Evolutionary conservation across 2,888 invertebrate species (phyloP), one percentile per base, ranked within the genome.

Genomic region (Camponotus fellah): DNA sequence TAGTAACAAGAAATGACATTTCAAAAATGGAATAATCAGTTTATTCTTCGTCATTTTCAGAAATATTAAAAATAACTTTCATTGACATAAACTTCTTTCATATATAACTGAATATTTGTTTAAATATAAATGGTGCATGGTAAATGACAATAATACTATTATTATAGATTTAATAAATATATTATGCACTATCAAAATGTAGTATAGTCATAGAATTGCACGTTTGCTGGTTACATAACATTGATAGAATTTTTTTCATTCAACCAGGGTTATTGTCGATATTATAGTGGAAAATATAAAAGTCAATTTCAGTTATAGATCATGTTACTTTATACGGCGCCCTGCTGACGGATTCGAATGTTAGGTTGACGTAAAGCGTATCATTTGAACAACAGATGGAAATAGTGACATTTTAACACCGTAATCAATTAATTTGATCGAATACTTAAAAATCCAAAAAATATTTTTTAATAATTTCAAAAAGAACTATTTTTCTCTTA

Each of bases 281-380:
- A 34, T n/a, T 64, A 34, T 62, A 34, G n/a, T 14, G 46, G 1
- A 64, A 17, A n/a, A 72, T 6, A 40, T 62, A 62, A 62, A 74
- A 74, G 74, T 74, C 62, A 64, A 46, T 62, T 46, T 75, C 64
- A 37, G 14, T 46, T 64, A 72, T 58, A 62, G 62, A 17, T 62
- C 34, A 34, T 75, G 46, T 75, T 75, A 46, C 64, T 43, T 74
- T 26, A 14, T 62, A 34, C 34, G 17, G 34, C 34, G 34, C 46
- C 75, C n/a, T 75, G 32, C 43, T 74, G 21, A 75, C 34, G 46
- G 75, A 75, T 64, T 75, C 21, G 46, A 34, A 64, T 34, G 46
- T 32, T 58, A 62, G 17, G n/a, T 43, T 10, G 32, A 40, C 43
- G 43, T 60, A 56, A 8, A 53, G 14, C 21, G 37, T 26, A 64